phyloP scores from a whole-genome alignment of 1,140 invertebrate species.

The Trachymyrmex cornetzi region DNA sequence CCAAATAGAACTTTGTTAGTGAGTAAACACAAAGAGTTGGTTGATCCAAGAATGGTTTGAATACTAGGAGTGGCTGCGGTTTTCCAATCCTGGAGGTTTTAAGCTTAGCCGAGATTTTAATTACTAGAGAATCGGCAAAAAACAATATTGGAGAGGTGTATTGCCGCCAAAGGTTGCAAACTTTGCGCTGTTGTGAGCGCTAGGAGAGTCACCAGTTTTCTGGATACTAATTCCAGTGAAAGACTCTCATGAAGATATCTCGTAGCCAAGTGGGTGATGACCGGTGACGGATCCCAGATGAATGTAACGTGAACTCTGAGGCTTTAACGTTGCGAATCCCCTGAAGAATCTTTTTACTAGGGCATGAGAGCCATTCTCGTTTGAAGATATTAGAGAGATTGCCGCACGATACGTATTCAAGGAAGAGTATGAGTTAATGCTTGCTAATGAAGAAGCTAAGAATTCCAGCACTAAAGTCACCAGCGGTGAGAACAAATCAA shows the following conservation, averaged over 20 bases:
- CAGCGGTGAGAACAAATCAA: too few species aligned
- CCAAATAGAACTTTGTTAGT: neutral
- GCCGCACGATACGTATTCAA: neutral
- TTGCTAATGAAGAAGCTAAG: neutral
- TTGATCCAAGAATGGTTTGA: neutral
- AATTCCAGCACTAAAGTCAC: neutral
- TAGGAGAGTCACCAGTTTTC: neutral
- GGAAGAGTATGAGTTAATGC: neutral
- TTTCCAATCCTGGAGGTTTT: neutral
- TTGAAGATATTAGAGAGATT: neutral
- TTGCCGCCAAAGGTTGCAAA: neutral
- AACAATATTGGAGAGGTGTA: neutral
- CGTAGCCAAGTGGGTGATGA: neutral
- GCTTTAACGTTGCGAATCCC: neutral
- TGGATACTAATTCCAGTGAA: neutral
- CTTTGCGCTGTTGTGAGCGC: neutral
- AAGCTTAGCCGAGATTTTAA: neutral
- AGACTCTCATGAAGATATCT: neutral
- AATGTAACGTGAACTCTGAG: neutral
- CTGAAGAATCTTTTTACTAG: neutral
- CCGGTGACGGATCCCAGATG: neutral
- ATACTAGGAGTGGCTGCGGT: neutral
- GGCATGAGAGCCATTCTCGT: neutral
- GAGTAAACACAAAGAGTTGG: neutral
- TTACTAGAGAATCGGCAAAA: neutral